phyloP scores from a whole-genome alignment of 92 coral and sea anemone genomes.

The Palythoa grandiflora region DNA sequence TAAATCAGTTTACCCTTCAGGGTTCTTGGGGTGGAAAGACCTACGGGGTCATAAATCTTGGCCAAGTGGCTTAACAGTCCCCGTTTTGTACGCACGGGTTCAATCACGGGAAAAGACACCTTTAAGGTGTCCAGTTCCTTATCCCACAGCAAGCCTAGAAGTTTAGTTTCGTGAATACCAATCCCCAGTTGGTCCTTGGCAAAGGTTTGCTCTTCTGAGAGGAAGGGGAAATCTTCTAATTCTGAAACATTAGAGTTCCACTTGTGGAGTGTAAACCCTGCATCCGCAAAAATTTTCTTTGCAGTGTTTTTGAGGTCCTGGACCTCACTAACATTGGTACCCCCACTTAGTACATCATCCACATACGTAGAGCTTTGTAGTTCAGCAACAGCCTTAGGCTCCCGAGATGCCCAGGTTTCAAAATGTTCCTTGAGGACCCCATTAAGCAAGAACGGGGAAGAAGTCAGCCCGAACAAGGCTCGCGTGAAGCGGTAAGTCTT shows the following conservation, averaged over 20 bases:
- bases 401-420: conserved; percentile 24
- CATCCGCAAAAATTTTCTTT: conserved; percentile 44
- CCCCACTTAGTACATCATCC: conserved; percentile 50
- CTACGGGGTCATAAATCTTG: conserved; percentile 55
- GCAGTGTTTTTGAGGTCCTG: conserved; percentile 28
- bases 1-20: conserved; percentile 41
- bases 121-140: conserved; percentile 38
- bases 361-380: conserved; percentile 21
- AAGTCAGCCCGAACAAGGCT: conserved; percentile 25
- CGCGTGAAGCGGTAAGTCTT: conserved; percentile 21
- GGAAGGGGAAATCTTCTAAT: conserved; percentile 19
- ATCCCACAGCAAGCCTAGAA: conserved; percentile 42
- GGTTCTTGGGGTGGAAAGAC: conserved; percentile 49
- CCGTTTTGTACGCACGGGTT: conserved; percentile 48
- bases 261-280: conserved; percentile 41
- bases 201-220: conserved; percentile 29
- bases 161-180: conserved; percentile 37
- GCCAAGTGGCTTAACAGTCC: conserved; percentile 45
- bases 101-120: conserved; percentile 19
- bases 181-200: conserved; percentile 46
- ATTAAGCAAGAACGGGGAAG: background rate
- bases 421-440: conserved; percentile 19
- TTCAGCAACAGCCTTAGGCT: conserved; percentile 13
- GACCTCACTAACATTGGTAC: conserved; percentile 26
- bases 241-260: conserved; percentile 43